phyloP scores from a whole-genome alignment of 2,888 invertebrate species.

The Onthophagus sagittarius region DNA sequence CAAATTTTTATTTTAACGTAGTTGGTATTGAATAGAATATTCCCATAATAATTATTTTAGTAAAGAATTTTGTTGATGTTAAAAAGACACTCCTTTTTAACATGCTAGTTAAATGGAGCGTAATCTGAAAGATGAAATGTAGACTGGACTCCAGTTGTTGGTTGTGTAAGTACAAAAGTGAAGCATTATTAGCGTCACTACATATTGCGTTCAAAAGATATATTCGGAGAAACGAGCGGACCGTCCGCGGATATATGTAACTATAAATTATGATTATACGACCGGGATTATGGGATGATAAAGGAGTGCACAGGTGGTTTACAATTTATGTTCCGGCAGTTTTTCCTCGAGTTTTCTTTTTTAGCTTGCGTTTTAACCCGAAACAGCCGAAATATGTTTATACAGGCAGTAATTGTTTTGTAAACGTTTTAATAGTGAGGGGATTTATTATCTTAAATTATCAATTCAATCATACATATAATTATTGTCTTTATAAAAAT shows the following conservation, averaged over 20 bases:
- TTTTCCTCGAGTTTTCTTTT: background rate
- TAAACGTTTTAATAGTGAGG: background rate
- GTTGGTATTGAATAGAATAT: too few species aligned
- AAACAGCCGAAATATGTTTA: background rate
- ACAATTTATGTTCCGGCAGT: slow-evolving; percentile 18
- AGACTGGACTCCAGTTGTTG: background rate
- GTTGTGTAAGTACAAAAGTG: background rate
- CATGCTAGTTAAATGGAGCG: too few species aligned
- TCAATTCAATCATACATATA: too few species aligned
- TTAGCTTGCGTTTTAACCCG: background rate
- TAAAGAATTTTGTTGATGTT: too few species aligned
- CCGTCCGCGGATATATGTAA: slow-evolving; percentile 19
- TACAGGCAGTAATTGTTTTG: background rate
- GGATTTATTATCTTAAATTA: background rate
- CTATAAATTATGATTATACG: slow-evolving; percentile 22
- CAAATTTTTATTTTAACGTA: too few species aligned
- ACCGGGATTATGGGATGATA: slow-evolving; percentile 21
- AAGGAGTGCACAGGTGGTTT: slow-evolving; percentile 21
- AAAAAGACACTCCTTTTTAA: too few species aligned
- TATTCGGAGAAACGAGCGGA: slow-evolving; percentile 1
- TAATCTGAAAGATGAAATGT: background rate
- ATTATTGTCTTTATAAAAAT: background rate
- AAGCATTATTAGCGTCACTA: slow-evolving; percentile 8
- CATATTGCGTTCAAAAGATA: slow-evolving; percentile 9
- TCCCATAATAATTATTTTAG: too few species aligned